Percentiles rank a stretch among this genome's conserved stretches.
Conservation (phyloP, 2,888 invertebrate genomes). For the Zygogramma bicolorata region DNA sequence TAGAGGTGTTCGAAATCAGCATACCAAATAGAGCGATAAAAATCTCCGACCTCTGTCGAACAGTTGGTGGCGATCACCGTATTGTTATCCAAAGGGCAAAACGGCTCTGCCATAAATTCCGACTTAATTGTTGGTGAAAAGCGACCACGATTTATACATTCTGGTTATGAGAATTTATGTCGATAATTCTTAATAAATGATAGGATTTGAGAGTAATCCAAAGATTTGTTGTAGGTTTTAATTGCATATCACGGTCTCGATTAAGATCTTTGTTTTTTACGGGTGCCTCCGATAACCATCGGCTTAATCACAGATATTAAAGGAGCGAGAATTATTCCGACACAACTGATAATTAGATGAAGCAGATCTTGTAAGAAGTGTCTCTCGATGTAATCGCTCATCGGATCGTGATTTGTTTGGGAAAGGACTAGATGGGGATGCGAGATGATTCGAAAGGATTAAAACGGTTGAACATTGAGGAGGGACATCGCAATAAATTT, state of each 20-base stretch:
- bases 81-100: slow-evolving; percentile 62
- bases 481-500: background rate
- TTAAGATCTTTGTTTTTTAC: slow-evolving; percentile 61
- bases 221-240: slow-evolving; percentile 65
- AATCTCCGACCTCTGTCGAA: background rate
- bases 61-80: slow-evolving; percentile 39
- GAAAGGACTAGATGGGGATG: background rate
- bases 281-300: slow-evolving; percentile 58
- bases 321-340: slow-evolving; percentile 54
- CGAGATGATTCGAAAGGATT: background rate
- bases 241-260: slow-evolving; percentile 59
- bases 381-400: slow-evolving; percentile 6
- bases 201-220: slow-evolving; percentile 63
- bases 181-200: slow-evolving; percentile 64
- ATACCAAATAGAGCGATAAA: slow-evolving; percentile 18
- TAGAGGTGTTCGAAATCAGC: slow-evolving; percentile 19
- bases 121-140: slow-evolving; percentile 66
- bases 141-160: slow-evolving; percentile 60
- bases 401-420: slow-evolving; percentile 11
- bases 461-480: background rate
- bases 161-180: slow-evolving; percentile 61
- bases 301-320: slow-evolving; percentile 56
- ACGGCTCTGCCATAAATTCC: slow-evolving; percentile 61
- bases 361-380: slow-evolving; percentile 30
- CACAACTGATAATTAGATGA: slow-evolving; percentile 52